Evolutionary conservation across 2,797 vertebrate species (phyloP), one percentile per base, ranked within the genome.

Genomic region (Pantherophis alleghaniensis): DNA sequence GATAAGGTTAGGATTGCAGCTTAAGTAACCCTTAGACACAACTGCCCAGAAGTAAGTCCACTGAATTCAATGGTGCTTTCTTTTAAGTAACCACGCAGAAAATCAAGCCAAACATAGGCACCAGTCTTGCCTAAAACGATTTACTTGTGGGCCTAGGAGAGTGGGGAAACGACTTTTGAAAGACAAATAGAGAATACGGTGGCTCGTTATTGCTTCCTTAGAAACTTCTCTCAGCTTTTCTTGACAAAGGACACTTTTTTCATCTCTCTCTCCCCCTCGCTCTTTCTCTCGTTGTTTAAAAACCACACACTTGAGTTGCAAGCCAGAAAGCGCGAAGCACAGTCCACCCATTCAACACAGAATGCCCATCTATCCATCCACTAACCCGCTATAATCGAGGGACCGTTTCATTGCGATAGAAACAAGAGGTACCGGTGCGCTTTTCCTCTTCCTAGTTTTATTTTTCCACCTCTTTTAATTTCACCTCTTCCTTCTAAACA

Each of bases 391-490:
- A 18, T n/a, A 32, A 28, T 55, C 88, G 59, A 42, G 59, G 59
- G 51, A 6, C 6, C 7, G 37, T 16, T 28, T 86, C 51, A n/a
- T 86, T 83, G 79, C 55, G 12, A 26, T 55, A 28, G 87, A 89
- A 57, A 86, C 18, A 16, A 63, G 42, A 91, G 90, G 57, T 61
- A 55, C 5, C 11, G 24, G 10, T 5, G 14, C 14, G 1, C n/a
- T n/a, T 56, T 89, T n/a, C 90, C 89, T 74, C 92, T 59, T 53
- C 83, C n/a, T 47, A 10, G 6, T 91, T 89, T 86, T 37, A 47
- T n/a, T n/a, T 69, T 51, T n/a, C 20, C 20, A 13, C 90, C 53
- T 88, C 42, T 79, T 57, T 83, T 55, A 28, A 63, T 93, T 89
- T 89, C 57, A n/a, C 51, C 55, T 37, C 61, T 32, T 88, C 24